phyloP scores from a whole-genome alignment of 2,797 vertebrate genomes.

The Alauda arvensis region DNA sequence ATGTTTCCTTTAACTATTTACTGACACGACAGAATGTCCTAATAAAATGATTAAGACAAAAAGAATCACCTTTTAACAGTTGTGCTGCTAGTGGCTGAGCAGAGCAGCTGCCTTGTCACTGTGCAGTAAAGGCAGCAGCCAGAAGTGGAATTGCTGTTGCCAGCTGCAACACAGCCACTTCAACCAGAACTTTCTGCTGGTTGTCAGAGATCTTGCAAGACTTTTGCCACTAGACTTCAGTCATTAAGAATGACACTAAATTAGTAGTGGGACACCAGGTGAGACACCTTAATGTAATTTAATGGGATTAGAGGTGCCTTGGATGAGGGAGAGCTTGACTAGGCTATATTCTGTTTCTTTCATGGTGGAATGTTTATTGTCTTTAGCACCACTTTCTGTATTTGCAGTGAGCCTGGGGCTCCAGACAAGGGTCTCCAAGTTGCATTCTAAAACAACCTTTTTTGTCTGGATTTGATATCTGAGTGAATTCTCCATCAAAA shows the following conservation, averaged over 20 bases:
- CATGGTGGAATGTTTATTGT: not conserved
- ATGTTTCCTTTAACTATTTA: not conserved
- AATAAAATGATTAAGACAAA: conserved; percentile 4
- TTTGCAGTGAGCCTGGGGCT: not conserved
- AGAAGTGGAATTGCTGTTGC: not conserved
- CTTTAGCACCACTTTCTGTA: not conserved
- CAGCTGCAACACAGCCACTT: not conserved
- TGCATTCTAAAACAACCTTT: not conserved
- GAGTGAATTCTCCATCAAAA: not conserved
- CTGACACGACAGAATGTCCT: not conserved
- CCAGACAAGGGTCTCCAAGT: not conserved
- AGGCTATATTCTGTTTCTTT: not conserved
- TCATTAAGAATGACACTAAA: not conserved
- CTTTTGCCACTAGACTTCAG: not conserved
- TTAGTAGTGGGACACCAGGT: not conserved
- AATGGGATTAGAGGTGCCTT: not conserved
- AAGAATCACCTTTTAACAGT: not conserved
- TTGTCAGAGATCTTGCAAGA: not conserved
- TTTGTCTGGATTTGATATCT: not conserved
- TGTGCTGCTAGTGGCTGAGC: not conserved
- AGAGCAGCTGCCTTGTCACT: not conserved
- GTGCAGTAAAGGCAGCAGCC: not conserved
- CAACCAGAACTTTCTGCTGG: not conserved
- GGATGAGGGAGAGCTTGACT: not conserved
- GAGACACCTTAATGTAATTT: not conserved